These are phyloP conservation scores for Penaeus monodon DNA, from an alignment of 2,888 invertebrate genomes.

Conservation along the genomic window DNA sequence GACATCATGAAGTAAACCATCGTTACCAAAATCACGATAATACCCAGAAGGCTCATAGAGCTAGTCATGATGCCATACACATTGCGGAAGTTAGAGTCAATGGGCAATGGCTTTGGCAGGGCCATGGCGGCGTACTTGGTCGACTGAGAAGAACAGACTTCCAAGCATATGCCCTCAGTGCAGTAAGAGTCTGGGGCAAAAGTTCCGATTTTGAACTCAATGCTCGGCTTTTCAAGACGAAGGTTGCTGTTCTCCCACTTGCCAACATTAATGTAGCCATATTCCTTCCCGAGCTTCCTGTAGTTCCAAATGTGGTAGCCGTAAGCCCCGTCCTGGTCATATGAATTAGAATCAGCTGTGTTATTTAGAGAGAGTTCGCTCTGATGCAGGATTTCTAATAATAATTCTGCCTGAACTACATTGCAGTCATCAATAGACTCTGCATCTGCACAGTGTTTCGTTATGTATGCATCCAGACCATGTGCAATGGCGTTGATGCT, in stretches of 20 bases:
- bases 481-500: slow-evolving; percentile 69
- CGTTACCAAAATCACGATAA: slow-evolving; percentile 69
- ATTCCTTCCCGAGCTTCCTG: slow-evolving; percentile 55
- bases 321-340: slow-evolving; percentile 49
- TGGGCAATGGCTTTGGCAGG: slow-evolving; percentile 63
- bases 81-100: slow-evolving; percentile 68
- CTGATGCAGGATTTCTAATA: slow-evolving; percentile 55
- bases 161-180: slow-evolving; percentile 65
- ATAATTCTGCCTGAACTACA: slow-evolving; percentile 67
- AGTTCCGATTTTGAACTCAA: slow-evolving; percentile 59
- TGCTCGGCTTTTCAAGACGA: slow-evolving; percentile 62
- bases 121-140: slow-evolving; percentile 63
- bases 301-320: slow-evolving; percentile 63
- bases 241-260: slow-evolving; percentile 65
- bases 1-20: slow-evolving; percentile 70
- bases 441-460: slow-evolving; percentile 67
- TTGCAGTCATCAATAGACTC: slow-evolving; percentile 64
- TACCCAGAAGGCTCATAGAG: slow-evolving; percentile 69
- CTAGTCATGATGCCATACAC: slow-evolving; percentile 70
- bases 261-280: slow-evolving; percentile 62
- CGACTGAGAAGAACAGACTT: slow-evolving; percentile 66
- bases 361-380: slow-evolving; percentile 56
- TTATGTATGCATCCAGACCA: slow-evolving; percentile 68
- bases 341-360: slow-evolving; percentile 36
- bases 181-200: slow-evolving; percentile 65